A percentile compares a stretch with the other conserved stretches of the same genome.
These are phyloP conservation scores for Atrina japonica DNA, from an alignment of 2,888 invertebrate genomes.

Conservation along the genomic window DNA sequence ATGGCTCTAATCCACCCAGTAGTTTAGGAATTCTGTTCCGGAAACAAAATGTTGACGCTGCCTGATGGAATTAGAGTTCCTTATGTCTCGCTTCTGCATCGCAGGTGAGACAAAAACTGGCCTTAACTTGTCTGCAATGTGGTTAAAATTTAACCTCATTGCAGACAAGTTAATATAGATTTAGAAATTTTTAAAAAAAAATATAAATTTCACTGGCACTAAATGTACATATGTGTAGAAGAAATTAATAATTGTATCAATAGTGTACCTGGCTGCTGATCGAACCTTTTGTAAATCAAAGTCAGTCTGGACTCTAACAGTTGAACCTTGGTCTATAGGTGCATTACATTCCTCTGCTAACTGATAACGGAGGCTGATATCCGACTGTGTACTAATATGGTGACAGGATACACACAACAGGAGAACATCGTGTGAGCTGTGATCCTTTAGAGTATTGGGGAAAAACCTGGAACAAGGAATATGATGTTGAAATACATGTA, in stretches of 20 bases:
- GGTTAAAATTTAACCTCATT: no score
- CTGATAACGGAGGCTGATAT: slow-evolving; percentile 84
- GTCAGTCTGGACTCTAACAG: slow-evolving; percentile 65
- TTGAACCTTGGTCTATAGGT: slow-evolving; percentile 83
- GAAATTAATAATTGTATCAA: neutral
- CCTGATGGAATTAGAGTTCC: no score
- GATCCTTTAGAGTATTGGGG: slow-evolving; percentile 88
- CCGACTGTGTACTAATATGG: slow-evolving; percentile 86
- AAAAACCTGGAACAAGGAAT: slow-evolving; percentile 72
- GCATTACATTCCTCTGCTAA: slow-evolving; percentile 86
- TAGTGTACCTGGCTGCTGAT: slow-evolving; percentile 78
- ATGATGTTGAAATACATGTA: slow-evolving; percentile 83
- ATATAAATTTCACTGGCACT: no score
- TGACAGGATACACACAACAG: slow-evolving; percentile 88
- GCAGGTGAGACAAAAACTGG: no score
- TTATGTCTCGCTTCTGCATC: no score
- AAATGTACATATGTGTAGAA: no score
- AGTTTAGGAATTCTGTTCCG: no score
- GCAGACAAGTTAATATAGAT: neutral
- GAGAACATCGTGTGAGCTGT: slow-evolving; percentile 90
- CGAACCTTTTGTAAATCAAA: slow-evolving; percentile 72
- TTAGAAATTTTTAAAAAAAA: neutral
- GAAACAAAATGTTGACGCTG: no score
- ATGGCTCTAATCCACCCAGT: no score
- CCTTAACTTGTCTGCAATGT: no score